Percentiles rank a stretch among this genome's conserved stretches.
Conservation (phyloP, 2,113 vertebrate genomes). For the Nestor notabilis region DNA sequence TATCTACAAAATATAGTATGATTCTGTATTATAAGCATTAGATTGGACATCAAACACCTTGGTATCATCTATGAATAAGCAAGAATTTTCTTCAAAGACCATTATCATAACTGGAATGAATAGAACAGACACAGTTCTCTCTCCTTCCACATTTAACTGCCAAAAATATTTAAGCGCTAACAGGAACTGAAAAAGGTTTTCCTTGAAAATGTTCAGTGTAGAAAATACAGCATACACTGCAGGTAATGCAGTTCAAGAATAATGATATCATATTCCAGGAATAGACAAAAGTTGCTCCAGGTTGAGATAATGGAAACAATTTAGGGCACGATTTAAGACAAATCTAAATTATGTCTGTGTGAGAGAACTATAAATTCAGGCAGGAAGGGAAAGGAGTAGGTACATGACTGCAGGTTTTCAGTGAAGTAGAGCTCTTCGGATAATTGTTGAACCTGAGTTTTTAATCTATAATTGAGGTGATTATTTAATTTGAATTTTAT, state of each 20-base stretch:
- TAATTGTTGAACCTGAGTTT: constrained; percentile 43
- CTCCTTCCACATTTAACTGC: background rate
- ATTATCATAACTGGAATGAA: background rate
- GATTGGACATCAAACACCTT: background rate
- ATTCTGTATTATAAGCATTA: background rate
- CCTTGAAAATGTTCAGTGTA: background rate
- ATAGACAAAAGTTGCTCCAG: background rate
- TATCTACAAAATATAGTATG: background rate
- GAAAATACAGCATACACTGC: background rate
- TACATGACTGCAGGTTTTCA: background rate
- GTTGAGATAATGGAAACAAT: constrained; percentile 32
- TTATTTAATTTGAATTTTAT: constrained; percentile 59
- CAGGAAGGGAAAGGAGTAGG: background rate
- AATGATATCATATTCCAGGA: constrained; percentile 29
- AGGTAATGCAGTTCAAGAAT: background rate
- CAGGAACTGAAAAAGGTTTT: background rate
- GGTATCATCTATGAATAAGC: background rate
- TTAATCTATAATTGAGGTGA: constrained; percentile 52
- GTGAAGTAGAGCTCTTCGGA: background rate
- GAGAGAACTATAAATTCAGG: background rate
- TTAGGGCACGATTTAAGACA: background rate
- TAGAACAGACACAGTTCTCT: background rate
- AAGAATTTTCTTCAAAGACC: background rate
- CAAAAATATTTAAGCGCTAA: background rate
- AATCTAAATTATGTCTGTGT: constrained; percentile 21